phyloP scores from a whole-genome alignment of 2,888 invertebrate species.

The Parnassius smintheus region DNA sequence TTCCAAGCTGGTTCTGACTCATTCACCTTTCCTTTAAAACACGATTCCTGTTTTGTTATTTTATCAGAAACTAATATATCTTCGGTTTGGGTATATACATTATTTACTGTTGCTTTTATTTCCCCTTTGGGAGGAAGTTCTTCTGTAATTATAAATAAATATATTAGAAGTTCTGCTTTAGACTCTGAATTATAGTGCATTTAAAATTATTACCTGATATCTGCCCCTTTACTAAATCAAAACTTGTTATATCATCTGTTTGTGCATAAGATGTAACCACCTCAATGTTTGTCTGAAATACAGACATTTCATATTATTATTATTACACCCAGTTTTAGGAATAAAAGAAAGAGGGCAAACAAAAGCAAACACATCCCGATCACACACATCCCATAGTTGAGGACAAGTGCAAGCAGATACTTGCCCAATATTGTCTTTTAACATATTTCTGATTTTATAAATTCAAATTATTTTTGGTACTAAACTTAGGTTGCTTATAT shows the following conservation, averaged over 20 bases:
- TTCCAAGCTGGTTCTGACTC: constrained; percentile 46
- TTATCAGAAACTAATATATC: constrained; percentile 13
- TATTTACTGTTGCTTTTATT: constrained; percentile 22
- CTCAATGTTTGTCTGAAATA: constrained; percentile 14
- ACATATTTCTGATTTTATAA: too few relatives aligned
- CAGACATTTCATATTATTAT: too few relatives aligned
- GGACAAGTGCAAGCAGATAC: too few relatives aligned
- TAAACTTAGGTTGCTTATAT: too few relatives aligned
- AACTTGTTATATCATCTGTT: constrained; percentile 10
- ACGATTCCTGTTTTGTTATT: constrained; percentile 7
- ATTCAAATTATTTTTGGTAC: too few relatives aligned
- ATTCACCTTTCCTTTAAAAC: constrained; percentile 7
- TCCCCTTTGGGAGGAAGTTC: background rate
- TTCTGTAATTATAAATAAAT: background rate
- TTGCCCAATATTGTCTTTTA: too few relatives aligned
- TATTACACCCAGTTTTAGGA: too few relatives aligned
- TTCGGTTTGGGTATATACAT: constrained; percentile 44
- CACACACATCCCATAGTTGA: too few relatives aligned
- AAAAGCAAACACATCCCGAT: too few relatives aligned
- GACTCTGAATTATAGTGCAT: too few relatives aligned
- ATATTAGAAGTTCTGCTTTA: too few relatives aligned
- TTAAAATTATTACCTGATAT: constrained; percentile 3
- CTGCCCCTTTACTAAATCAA: background rate
- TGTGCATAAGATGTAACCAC: constrained; percentile 8
- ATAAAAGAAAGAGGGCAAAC: too few relatives aligned